A percentile compares a stretch with the other conserved stretches of the same genome.
These are phyloP conservation scores for Trichogramma dendrolimi DNA, from an alignment of 2,888 invertebrate genomes.

Conservation along the genomic window DNA sequence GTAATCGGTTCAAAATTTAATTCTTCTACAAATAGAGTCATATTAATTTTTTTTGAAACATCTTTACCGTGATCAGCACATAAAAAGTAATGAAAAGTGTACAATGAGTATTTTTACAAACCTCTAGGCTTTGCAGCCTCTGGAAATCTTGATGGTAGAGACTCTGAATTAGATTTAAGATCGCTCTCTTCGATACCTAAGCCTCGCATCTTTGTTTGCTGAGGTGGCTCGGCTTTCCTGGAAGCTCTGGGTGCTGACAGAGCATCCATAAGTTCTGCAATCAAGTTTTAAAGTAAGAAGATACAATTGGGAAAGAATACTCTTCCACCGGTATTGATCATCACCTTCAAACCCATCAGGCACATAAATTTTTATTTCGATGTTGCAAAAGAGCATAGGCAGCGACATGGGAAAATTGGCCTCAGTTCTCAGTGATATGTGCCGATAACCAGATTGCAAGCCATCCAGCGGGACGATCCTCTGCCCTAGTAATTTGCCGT, in stretches of 20 bases:
- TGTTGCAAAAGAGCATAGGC: constrained; percentile 98
- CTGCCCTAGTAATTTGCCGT: constrained; percentile 92
- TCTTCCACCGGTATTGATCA: constrained; percentile 1
- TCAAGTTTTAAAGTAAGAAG: not conserved
- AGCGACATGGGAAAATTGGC: constrained; percentile 98
- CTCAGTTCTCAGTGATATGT: constrained; percentile 95
- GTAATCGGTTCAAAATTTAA: constrained; percentile 88
- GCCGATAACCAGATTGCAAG: constrained; percentile 94
- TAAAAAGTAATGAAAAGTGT: not conserved
- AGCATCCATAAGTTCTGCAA: constrained; percentile 91
- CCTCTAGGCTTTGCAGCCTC: constrained; percentile 46
- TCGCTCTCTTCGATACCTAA: constrained; percentile 86
- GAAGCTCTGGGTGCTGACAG: constrained; percentile 85
- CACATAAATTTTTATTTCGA: constrained; percentile 98
- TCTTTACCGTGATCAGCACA: not conserved
- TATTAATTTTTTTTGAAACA: not conserved
- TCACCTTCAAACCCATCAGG: constrained; percentile 95
- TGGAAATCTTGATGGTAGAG: constrained; percentile 39
- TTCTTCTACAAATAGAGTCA: constrained; percentile 40
- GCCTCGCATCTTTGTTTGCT: constrained; percentile 84
- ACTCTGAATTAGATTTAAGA: constrained; percentile 50
- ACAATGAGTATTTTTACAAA: constrained; percentile 22
- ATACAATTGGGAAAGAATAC: not conserved
- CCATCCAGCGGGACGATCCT: constrained; percentile 96
- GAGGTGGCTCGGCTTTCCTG: constrained; percentile 39